These are phyloP conservation scores for Etheostoma cragini DNA, from an alignment of 2,113 vertebrate genomes.

Conservation along the genomic window DNA sequence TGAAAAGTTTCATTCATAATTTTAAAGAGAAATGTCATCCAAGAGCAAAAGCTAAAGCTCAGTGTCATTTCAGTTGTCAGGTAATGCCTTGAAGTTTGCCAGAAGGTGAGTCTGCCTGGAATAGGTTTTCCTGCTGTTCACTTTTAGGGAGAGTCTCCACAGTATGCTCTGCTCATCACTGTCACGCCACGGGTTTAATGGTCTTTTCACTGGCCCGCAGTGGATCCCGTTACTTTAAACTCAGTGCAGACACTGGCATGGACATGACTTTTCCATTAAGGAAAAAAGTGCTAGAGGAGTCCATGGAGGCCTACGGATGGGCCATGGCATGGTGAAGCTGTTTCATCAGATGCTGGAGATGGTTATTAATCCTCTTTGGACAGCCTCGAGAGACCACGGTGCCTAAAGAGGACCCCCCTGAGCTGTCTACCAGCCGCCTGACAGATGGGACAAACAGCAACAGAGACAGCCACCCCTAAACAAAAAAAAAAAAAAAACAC, in stretches of 20 bases:
- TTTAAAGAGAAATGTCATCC: conserved; percentile 46
- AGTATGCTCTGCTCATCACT: conserved; percentile 64
- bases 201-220: conserved; percentile 54
- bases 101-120: conserved; percentile 44
- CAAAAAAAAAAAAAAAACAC: no score
- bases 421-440: conserved; percentile 42
- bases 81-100: conserved; percentile 37
- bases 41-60: conserved; percentile 33
- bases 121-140: conserved; percentile 64
- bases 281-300: conserved; percentile 48
- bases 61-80: conserved; percentile 43
- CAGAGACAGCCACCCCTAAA: conserved; percentile 9
- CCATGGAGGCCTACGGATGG: conserved; percentile 38
- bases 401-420: conserved; percentile 48
- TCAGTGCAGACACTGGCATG: conserved; percentile 53
- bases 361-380: conserved; percentile 58
- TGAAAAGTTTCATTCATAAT: conserved; percentile 63
- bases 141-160: conserved; percentile 46
- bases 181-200: conserved; percentile 66
- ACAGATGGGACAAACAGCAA: conserved; percentile 39
- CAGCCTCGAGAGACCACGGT: conserved; percentile 26
- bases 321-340: conserved; percentile 53
- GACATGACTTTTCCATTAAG: conserved; percentile 66
- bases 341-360: conserved; percentile 33
- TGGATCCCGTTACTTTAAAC: conserved; percentile 56